Evolutionary conservation across 2,888 invertebrate species (phyloP).

Genomic region (Nesidiocoris tenuis): DNA sequence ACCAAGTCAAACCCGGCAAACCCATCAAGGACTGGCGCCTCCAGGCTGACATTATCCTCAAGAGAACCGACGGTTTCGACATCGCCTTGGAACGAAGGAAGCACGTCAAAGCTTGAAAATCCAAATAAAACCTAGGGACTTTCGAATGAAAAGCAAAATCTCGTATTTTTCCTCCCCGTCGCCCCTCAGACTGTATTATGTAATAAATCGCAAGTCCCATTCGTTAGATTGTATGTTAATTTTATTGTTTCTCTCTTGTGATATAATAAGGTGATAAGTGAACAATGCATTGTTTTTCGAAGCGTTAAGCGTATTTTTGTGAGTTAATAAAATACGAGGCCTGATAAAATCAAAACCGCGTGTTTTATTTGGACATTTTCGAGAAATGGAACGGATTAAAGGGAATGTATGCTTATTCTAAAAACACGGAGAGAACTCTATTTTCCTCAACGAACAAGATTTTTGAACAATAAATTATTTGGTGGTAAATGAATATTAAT

Average conservation of each 20-base stretch:
- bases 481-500: too few species aligned
- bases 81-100: slow-evolving; percentile 67
- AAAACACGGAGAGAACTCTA: too few species aligned
- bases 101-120: slow-evolving; percentile 19
- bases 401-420: too few species aligned
- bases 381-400: too few species aligned
- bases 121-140: not conserved
- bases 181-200: not conserved
- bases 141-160: not conserved
- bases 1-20: slow-evolving; percentile 67
- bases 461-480: too few species aligned
- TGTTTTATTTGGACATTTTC: too few species aligned
- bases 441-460: too few species aligned
- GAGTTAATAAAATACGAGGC: not conserved
- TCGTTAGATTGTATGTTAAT: not conserved
- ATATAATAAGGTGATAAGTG: not conserved
- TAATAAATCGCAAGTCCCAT: not conserved
- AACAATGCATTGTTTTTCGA: not conserved
- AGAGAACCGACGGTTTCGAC: slow-evolving; percentile 74
- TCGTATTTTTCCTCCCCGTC: not conserved
- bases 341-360: not conserved
- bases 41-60: slow-evolving; percentile 76
- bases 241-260: not conserved
- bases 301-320: not conserved
- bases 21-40: slow-evolving; percentile 69